Evolutionary conservation across 2,113 vertebrate species (phyloP), one percentile per base, ranked within the genome.

Genomic region (Stomatorhinus ivindoensis): DNA sequence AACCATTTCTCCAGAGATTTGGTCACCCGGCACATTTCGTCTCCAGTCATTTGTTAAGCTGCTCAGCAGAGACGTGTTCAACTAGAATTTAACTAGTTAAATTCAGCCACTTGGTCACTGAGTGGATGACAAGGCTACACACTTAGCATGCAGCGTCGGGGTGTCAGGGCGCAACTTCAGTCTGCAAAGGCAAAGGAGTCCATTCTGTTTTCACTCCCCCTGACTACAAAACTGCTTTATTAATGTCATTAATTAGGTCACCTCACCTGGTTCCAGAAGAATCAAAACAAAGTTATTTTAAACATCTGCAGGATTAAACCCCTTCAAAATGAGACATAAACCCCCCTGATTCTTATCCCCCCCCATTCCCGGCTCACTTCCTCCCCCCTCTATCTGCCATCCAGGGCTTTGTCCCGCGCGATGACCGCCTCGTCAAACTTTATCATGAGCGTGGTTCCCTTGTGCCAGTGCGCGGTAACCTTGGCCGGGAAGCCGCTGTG

Each of bases 381-480:
- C 91, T 88, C 8, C 0, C 0, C 2, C 1, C 83, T 10, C 94
- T 94, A 98, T 92, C 98, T 97, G 31, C 97, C 97, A 42, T 98
- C 98, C 92, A 98, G 65, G 42, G 97, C 94, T 90, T 97, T 97
- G 91, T 99, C 98, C 1, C 98, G 95, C 35, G 96, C 95, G 3
- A 99, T 97, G 80, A 98, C 98, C 0, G 96, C 95, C 90, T 98
- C 98, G 1, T 98, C 97, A 3, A 99, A 99, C 93, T 98, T 98
- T 89, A 99, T 99, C 98, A 99, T 99, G n/a, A 99, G 96, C 0
- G 98, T 98, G 92, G 98, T 99, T 89, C 98, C 98, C 92, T 99
- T 99, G 95, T 99, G 98, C 98, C 98, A 98, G 93, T 98, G 98
- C 0, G 97, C 97, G 0, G 97, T 99, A 87, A 98, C 98, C 91